Evolutionary conservation across 2,797 vertebrate species (phyloP).

Genomic region (Lagorchestes hirsutus): DNA sequence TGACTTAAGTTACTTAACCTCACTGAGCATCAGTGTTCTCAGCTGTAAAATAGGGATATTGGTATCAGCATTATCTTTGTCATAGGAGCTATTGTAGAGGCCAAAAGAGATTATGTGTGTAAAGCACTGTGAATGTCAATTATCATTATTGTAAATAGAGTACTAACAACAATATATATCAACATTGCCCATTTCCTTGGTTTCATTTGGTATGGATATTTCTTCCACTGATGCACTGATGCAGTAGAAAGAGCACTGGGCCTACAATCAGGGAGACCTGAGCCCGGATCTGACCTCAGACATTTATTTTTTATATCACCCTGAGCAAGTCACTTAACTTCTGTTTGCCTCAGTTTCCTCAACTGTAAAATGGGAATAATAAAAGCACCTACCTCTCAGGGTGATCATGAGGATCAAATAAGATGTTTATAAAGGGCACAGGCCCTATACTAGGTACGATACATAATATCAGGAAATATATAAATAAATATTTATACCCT

Average conservation of each 20-base stretch:
- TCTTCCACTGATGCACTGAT: neutral
- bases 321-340: neutral
- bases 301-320: neutral
- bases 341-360: neutral
- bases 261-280: neutral
- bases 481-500: neutral
- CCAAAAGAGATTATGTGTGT: neutral
- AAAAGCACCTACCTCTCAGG: neutral
- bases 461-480: neutral
- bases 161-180: neutral
- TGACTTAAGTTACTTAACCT: neutral
- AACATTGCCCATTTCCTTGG: neutral
- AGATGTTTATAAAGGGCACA: neutral
- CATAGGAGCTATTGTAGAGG: neutral
- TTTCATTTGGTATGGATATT: neutral
- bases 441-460: neutral
- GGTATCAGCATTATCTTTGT: neutral
- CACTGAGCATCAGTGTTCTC: neutral
- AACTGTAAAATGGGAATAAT: neutral
- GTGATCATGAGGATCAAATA: neutral
- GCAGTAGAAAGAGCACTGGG: neutral
- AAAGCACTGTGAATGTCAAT: neutral
- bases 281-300: neutral
- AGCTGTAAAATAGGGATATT: neutral
- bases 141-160: neutral